These are phyloP conservation scores for Watsonalla binaria DNA, from an alignment of 2,888 invertebrate genomes.

Conservation along the genomic window DNA sequence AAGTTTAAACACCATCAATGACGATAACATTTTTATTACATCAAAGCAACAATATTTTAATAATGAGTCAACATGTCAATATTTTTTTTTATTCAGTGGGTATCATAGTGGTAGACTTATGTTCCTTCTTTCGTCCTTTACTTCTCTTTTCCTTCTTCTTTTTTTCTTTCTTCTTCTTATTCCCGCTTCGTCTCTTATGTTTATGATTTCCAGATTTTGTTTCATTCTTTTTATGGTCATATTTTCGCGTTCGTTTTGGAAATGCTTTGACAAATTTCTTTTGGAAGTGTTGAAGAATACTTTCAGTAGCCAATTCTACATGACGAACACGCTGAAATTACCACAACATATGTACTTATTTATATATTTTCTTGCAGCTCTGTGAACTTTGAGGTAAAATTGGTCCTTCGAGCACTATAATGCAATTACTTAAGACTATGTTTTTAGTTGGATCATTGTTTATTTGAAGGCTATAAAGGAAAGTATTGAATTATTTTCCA, in stretches of 20 bases:
- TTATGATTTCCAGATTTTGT: conserved; percentile 7
- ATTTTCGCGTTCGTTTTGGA: neutral
- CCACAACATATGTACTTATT: neutral
- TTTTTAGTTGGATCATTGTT: no score
- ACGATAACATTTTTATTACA: no score
- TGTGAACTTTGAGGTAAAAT: no score
- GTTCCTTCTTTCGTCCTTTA: neutral
- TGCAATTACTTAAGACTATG: no score
- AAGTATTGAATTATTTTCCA: neutral
- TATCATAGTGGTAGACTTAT: neutral
- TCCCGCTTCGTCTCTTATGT: conserved; percentile 9
- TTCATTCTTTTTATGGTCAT: neutral
- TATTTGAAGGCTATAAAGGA: neutral
- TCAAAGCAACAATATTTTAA: no score
- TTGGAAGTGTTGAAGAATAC: conserved; percentile 30
- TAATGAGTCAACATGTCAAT: no score
- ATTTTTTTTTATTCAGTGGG: no score
- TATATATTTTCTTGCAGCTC: neutral
- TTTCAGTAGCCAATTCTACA: conserved; percentile 35
- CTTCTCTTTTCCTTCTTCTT: conserved; percentile 9
- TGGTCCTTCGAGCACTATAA: no score
- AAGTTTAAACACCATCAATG: no score
- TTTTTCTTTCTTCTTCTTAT: conserved; percentile 16
- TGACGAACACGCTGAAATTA: conserved; percentile 35
- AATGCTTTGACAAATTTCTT: conserved; percentile 29